A percentile compares a stretch with the other conserved stretches of the same genome.
phyloP scores from a whole-genome alignment of 2,797 vertebrate species.

The Adelosebastes latens region DNA sequence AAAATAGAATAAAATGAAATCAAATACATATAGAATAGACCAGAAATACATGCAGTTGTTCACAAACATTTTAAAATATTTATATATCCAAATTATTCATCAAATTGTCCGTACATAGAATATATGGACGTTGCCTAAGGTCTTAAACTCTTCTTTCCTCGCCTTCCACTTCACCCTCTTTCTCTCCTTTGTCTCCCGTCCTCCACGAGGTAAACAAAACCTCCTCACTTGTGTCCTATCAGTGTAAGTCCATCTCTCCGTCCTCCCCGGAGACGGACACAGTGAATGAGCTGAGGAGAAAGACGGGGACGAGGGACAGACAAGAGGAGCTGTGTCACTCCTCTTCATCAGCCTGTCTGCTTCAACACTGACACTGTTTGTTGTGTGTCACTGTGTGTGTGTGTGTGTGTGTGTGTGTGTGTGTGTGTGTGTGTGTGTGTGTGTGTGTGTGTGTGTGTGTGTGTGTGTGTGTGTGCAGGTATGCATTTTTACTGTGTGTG shows the following conservation, averaged over 20 bases:
- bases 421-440: constrained; percentile 1
- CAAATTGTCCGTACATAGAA: rapidly evolving
- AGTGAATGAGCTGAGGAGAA: constrained; percentile 25
- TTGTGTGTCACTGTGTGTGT: constrained; percentile 2
- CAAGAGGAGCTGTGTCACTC: constrained; percentile 53
- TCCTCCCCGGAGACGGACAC: constrained; percentile 34
- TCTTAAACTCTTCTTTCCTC: not conserved
- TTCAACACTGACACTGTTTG: not conserved
- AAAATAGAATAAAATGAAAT: not conserved
- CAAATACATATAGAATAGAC: not conserved
- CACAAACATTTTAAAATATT: not conserved
- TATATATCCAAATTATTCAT: too few species aligned
- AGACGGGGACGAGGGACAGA: constrained; percentile 41
- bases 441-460: not conserved
- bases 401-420: not conserved
- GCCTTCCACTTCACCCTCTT: not conserved
- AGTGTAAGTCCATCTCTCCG: constrained; percentile 66
- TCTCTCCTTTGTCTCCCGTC: not conserved
- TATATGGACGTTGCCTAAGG: rapidly evolving
- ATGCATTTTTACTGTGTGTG: constrained; percentile 15
- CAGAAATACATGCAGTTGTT: not conserved
- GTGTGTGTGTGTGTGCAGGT: constrained; percentile 22
- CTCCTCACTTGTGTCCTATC: constrained; percentile 45
- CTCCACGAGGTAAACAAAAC: constrained; percentile 25
- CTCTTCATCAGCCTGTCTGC: not conserved